Evolutionary conservation across 2,797 vertebrate genomes (phyloP).

Genomic region (Syndactyla subalaris): DNA sequence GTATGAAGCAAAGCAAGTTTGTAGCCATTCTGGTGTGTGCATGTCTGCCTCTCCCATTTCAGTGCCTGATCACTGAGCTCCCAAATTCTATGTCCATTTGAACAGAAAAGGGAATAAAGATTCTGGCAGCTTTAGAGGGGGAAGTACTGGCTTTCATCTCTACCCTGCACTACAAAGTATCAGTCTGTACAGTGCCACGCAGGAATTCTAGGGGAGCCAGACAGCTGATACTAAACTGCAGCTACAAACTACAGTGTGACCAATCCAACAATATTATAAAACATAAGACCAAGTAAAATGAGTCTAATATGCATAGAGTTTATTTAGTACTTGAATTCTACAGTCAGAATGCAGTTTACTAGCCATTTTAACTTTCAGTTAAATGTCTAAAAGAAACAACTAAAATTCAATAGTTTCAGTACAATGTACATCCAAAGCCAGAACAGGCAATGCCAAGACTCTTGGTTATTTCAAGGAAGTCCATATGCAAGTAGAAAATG

Average conservation of each 20-base stretch:
- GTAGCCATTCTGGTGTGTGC: neutral
- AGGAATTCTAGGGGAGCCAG: neutral
- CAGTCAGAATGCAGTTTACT: constrained; percentile 56
- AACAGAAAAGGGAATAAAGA: neutral
- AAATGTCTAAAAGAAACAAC: neutral
- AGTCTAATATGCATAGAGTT: constrained; percentile 71
- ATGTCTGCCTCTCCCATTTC: neutral
- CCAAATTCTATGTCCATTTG: neutral
- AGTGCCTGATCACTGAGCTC: neutral
- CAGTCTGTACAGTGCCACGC: no score
- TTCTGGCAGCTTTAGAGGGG: neutral
- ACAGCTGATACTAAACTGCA: neutral
- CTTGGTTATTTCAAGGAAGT: constrained; percentile 25
- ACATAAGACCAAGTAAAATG: neutral
- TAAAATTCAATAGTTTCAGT: constrained; percentile 6
- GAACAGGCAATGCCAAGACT: constrained; percentile 39
- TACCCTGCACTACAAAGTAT: neutral
- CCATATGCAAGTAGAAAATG: constrained; percentile 35
- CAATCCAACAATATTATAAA: neutral
- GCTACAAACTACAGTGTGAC: rapidly evolving
- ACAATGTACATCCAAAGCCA: constrained; percentile 41
- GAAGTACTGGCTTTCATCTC: neutral
- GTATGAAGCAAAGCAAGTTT: neutral
- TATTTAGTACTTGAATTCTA: constrained; percentile 74
- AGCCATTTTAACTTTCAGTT: constrained; percentile 40